Evolutionary conservation across 1,140 invertebrate genomes (phyloP).

Genomic region (Drosophila kanapiae): DNA sequence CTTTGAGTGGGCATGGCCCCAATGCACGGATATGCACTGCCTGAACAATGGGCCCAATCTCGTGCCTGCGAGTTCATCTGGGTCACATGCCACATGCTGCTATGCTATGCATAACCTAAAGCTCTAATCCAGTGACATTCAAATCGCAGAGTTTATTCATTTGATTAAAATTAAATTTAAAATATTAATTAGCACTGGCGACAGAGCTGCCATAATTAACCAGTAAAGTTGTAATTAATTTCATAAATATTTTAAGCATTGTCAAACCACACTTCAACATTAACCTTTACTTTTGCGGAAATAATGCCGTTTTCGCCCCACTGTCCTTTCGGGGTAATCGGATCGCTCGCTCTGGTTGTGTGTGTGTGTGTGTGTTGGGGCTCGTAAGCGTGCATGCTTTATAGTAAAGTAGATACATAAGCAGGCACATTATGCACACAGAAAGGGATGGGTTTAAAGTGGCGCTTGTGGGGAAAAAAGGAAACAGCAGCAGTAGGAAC

Average conservation of each 20-base stretch:
- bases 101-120: not conserved
- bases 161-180: not conserved
- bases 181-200: constrained; percentile 12
- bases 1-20: constrained; percentile 69
- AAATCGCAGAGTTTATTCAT: not conserved
- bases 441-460: constrained; percentile 80
- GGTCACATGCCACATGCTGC: constrained; percentile 1
- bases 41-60: constrained; percentile 23
- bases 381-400: constrained; percentile 60
- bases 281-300: too few relatives aligned
- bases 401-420: constrained; percentile 81
- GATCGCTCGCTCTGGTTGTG: constrained; percentile 40
- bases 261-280: not conserved
- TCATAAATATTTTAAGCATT: too few relatives aligned
- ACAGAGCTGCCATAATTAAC: not conserved
- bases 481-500: constrained; percentile 47
- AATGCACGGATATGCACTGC: constrained; percentile 47
- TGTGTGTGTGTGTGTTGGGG: constrained; percentile 10
- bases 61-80: constrained; percentile 5
- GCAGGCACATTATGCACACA: constrained; percentile 76
- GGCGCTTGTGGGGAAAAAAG: constrained; percentile 70
- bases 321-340: constrained; percentile 64
- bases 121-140: not conserved
- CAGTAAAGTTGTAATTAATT: too few relatives aligned
- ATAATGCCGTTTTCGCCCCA: constrained; percentile 16